Conservation (phyloP, 2,888 invertebrate genomes). For the Hydropsyche betteni region DNA sequence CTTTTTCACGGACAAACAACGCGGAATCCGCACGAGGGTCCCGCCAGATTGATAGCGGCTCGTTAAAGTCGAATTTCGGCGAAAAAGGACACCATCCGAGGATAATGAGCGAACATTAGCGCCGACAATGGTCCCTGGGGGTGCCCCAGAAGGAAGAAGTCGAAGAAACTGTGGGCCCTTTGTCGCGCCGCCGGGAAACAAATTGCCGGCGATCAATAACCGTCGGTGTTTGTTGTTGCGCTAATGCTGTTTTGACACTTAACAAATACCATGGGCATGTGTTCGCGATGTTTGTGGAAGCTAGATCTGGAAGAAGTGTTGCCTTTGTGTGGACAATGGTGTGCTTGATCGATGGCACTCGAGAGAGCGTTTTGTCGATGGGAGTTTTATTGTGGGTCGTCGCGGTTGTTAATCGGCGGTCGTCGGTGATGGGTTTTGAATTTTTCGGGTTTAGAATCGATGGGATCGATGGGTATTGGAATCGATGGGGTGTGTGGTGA, state of each 20-base stretch:
- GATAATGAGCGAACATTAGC: conserved; percentile 51
- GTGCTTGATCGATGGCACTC: conserved; percentile 23
- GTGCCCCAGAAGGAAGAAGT: background rate
- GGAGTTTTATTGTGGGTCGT: background rate
- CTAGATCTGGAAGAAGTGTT: too few relatives aligned
- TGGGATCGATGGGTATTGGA: too few relatives aligned
- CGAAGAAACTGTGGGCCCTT: conserved; percentile 11
- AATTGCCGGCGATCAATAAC: conserved; percentile 51
- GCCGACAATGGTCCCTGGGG: conserved; percentile 44
- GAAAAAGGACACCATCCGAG: conserved; percentile 40
- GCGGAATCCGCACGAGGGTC: conserved; percentile 12
- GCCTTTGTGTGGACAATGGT: too few relatives aligned
- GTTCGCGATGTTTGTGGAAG: too few relatives aligned
- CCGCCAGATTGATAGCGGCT: conserved; percentile 40
- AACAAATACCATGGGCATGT: conserved; percentile 42
- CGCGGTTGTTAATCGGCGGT: background rate
- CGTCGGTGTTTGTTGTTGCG: conserved; percentile 40
- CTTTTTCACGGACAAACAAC: background rate
- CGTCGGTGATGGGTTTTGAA: background rate
- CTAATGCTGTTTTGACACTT: conserved; percentile 50
- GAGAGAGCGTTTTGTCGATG: background rate
- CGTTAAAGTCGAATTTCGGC: conserved; percentile 41
- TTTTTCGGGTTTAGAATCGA: too few relatives aligned
- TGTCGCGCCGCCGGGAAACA: conserved; percentile 44
- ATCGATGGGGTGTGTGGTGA: too few relatives aligned